Evolutionary conservation across 2,797 vertebrate species (phyloP).

Genomic region (Odontamblyopus lacepedii): DNA sequence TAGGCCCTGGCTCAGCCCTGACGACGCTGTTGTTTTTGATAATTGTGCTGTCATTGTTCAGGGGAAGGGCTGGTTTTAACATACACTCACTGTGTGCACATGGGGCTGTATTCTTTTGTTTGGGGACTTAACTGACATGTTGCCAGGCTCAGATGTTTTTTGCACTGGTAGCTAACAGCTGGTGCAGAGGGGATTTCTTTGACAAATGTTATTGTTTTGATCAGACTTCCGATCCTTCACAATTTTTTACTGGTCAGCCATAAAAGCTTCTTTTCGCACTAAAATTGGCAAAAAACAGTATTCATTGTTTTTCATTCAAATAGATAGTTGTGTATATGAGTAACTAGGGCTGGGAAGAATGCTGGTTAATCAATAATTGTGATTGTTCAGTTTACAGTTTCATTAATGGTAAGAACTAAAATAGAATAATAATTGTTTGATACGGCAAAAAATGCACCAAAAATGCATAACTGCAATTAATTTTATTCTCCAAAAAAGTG

Average conservation of each 20-base stretch:
- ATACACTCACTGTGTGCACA: conserved; percentile 43
- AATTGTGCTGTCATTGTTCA: conserved; percentile 54
- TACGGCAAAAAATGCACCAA: too few species aligned
- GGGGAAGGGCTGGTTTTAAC: conserved; percentile 31
- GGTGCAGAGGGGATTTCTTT: conserved; percentile 31
- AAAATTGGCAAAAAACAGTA: neutral
- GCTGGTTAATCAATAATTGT: too few species aligned
- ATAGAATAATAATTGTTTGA: too few species aligned
- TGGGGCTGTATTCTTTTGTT: conserved; percentile 29
- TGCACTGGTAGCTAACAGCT: conserved; percentile 24
- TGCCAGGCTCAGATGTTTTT: conserved; percentile 31
- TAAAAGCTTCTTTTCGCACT: too few species aligned
- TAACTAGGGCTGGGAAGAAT: too few species aligned
- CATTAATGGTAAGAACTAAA: too few species aligned
- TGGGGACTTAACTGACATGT: conserved; percentile 45
- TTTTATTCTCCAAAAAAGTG: too few species aligned
- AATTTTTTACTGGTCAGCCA: conserved; percentile 1
- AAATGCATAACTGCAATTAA: too few species aligned
- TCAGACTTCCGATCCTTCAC: conserved; percentile 24
- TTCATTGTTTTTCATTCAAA: neutral
- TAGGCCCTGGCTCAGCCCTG: conserved; percentile 43
- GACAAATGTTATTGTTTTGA: conserved; percentile 33
- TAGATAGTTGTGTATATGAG: neutral
- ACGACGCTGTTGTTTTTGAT: conserved; percentile 59
- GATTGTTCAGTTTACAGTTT: too few species aligned